A percentile compares a stretch with the other conserved stretches of the same genome.
Conservation (phyloP, 2,113 vertebrate species). For the Gadus chalcogrammus region DNA sequence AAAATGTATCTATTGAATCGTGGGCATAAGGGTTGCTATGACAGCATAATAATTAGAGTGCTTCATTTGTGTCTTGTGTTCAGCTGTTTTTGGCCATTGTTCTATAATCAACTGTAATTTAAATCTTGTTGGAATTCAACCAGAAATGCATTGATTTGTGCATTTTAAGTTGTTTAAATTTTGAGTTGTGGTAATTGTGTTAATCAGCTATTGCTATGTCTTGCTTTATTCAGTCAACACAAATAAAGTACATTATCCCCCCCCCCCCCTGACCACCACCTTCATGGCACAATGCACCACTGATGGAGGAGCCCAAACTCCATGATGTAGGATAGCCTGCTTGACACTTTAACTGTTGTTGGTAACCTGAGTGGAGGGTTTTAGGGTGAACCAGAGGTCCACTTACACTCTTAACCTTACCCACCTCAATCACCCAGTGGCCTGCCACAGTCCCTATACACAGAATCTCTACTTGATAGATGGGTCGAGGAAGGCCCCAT, state of each 20-base stretch:
- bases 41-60: too few species aligned
- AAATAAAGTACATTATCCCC: too few species aligned
- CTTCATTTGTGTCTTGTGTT: too few species aligned
- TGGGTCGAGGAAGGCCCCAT: conserved; percentile 58
- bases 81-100: background rate
- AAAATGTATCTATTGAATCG: too few species aligned
- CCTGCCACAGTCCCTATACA: conserved; percentile 45
- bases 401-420: conserved; percentile 57
- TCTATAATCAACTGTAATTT: background rate
- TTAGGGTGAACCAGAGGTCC: conserved; percentile 49
- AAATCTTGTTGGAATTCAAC: background rate
- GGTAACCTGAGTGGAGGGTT: conserved; percentile 52
- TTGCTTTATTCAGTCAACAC: too few species aligned
- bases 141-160: background rate
- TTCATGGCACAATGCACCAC: too few species aligned
- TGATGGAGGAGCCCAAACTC: background rate
- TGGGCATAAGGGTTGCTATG: too few species aligned
- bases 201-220: too few species aligned
- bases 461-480: conserved; percentile 44
- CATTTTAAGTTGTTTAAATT: too few species aligned
- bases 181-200: too few species aligned
- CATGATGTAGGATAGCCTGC: conserved; percentile 5
- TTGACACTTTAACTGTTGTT: conserved; percentile 42
- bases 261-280: too few species aligned
- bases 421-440: conserved; percentile 57